Conservation (phyloP, 1,140 invertebrate genomes). For the Drosophila suzukii region DNA sequence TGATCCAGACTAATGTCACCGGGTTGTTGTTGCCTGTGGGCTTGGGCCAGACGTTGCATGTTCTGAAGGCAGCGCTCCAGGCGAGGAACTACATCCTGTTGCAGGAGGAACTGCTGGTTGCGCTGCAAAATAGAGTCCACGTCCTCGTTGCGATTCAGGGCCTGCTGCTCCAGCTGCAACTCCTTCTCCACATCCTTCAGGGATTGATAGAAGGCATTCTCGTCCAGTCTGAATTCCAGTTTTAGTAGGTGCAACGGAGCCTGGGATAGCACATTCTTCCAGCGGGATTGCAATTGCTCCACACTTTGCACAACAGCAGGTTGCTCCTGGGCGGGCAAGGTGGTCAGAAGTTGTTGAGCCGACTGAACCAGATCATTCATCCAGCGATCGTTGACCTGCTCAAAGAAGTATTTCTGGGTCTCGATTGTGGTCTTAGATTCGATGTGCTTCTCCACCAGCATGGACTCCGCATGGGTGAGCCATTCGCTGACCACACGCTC, state of each 20-base stretch:
- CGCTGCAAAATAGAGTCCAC: slow-evolving; percentile 90
- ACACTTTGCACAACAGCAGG: slow-evolving; percentile 89
- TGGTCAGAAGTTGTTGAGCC: slow-evolving; percentile 91
- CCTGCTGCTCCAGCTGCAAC: slow-evolving; percentile 93
- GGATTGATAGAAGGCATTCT: slow-evolving; percentile 93
- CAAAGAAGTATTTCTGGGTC: slow-evolving; percentile 93
- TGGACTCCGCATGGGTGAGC: slow-evolving; percentile 92
- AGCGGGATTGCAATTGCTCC: slow-evolving; percentile 89
- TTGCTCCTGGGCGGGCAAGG: slow-evolving; percentile 88
- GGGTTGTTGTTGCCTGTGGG: slow-evolving; percentile 88
- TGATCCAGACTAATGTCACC: slow-evolving; percentile 88
- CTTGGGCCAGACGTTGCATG: slow-evolving; percentile 89
- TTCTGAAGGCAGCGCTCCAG: slow-evolving; percentile 91
- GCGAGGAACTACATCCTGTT: slow-evolving; percentile 88
- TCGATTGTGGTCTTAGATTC: slow-evolving; percentile 93
- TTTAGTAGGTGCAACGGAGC: slow-evolving; percentile 94
- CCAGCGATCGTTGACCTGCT: slow-evolving; percentile 92
- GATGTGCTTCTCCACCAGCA: slow-evolving; percentile 92
- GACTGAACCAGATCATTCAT: slow-evolving; percentile 92
- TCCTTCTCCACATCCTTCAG: slow-evolving; percentile 96
- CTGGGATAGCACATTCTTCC: slow-evolving; percentile 91
- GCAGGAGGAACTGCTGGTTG: slow-evolving; percentile 91
- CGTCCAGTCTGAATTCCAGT: slow-evolving; percentile 95
- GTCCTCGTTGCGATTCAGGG: slow-evolving; percentile 93
- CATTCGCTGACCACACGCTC: slow-evolving; percentile 93